Evolutionary conservation across 2,113 vertebrate species (phyloP).

Genomic region (Ceyx margarethae): DNA sequence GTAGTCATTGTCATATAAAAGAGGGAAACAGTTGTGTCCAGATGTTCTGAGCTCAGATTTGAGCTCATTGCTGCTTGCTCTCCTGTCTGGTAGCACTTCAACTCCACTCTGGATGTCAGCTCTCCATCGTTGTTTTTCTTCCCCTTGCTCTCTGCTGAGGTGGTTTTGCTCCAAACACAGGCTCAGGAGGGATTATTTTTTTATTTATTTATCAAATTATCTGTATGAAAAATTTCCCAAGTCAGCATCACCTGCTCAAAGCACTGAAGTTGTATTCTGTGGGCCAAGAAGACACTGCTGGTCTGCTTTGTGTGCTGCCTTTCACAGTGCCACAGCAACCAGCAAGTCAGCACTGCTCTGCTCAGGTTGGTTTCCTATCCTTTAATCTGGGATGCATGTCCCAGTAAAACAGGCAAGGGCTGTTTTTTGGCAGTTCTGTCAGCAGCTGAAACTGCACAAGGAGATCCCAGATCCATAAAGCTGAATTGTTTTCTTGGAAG

Average conservation of each 20-base stretch:
- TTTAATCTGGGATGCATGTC: neutral
- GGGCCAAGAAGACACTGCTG: neutral
- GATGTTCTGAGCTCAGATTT: neutral
- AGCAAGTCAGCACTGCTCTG: neutral
- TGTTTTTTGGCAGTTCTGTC: neutral
- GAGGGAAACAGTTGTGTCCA: neutral
- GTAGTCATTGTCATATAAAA: neutral
- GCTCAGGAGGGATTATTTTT: neutral
- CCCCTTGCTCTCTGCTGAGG: neutral
- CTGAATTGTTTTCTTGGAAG: neutral
- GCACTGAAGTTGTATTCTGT: neutral
- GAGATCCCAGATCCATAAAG: neutral
- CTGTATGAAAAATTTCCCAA: neutral
- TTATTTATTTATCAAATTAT: neutral
- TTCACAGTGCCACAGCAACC: neutral
- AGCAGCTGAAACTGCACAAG: neutral
- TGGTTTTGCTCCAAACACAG: neutral
- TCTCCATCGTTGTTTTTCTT: neutral
- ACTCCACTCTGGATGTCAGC: neutral
- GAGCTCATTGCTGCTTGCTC: neutral
- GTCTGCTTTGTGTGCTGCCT: neutral
- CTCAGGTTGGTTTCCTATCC: neutral
- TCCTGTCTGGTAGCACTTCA: neutral
- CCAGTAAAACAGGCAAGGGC: neutral
- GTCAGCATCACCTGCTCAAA: neutral